phyloP scores from a whole-genome alignment of 2,888 invertebrate genomes.

The Crematogaster levior region DNA sequence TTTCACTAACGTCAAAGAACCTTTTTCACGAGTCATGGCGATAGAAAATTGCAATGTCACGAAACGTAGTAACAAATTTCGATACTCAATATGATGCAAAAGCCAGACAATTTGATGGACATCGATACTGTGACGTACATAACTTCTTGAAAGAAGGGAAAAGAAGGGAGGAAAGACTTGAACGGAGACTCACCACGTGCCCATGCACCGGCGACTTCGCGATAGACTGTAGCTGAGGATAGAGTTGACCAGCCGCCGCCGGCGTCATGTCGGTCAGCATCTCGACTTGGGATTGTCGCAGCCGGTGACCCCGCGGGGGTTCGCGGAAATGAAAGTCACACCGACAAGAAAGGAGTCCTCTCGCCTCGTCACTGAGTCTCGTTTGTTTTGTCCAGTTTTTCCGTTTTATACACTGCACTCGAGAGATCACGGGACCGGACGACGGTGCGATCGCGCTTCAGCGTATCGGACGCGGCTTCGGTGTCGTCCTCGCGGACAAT shows the following conservation, averaged over 20 bases:
- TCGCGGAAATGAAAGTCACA: conserved; percentile 27
- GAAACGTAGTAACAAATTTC: background rate
- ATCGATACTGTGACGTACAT: background rate
- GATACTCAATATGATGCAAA: background rate
- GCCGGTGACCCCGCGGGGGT: conserved; percentile 4
- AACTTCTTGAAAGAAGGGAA: background rate
- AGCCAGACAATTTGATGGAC: background rate
- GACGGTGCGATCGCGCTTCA: background rate
- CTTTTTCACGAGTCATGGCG: background rate
- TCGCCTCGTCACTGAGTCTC: background rate
- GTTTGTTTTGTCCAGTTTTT: background rate
- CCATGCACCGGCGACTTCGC: conserved; percentile 84
- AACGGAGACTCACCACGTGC: conserved; percentile 83
- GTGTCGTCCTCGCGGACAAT: conserved; percentile 30
- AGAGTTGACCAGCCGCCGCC: conserved; percentile 85
- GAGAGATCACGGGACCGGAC: conserved; percentile 17
- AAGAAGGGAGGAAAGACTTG: background rate
- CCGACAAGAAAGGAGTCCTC: background rate
- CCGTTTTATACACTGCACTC: conserved; percentile 49
- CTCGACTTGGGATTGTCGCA: conserved; percentile 55
- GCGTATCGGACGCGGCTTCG: background rate
- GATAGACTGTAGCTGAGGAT: conserved; percentile 85
- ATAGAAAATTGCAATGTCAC: conserved; percentile 4
- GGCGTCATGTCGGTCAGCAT: conserved; percentile 86
- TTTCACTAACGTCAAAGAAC: background rate